Evolutionary conservation across 2,113 vertebrate species (phyloP).

Genomic region (Trichomycterus rosablanca): DNA sequence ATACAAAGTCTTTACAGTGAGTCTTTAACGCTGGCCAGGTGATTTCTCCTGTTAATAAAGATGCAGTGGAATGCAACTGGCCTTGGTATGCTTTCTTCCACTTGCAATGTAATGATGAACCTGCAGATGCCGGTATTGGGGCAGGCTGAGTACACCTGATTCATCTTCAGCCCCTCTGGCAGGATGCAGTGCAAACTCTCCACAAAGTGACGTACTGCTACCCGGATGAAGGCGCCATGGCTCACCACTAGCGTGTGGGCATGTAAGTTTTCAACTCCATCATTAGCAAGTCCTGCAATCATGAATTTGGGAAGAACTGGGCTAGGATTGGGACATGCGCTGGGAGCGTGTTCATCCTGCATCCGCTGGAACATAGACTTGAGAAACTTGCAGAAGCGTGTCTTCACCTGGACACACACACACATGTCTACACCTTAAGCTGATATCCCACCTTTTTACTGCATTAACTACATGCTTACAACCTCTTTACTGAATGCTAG

Average conservation of each 20-base stretch:
- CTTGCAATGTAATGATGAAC: conserved; percentile 74
- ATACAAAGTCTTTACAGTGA: too few species aligned
- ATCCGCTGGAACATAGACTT: conserved; percentile 75
- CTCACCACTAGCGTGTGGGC: conserved; percentile 81
- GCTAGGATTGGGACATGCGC: not conserved
- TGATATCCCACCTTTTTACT: too few species aligned
- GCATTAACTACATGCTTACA: too few species aligned
- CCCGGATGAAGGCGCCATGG: conserved; percentile 88
- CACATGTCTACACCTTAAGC: not conserved
- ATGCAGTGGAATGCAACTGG: conserved; percentile 65
- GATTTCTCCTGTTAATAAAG: conserved; percentile 82
- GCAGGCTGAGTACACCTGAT: conserved; percentile 75
- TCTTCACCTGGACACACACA: conserved; percentile 70
- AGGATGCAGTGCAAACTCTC: conserved; percentile 75
- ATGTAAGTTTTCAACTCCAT: conserved; percentile 38
- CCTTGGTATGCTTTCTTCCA: conserved; percentile 50
- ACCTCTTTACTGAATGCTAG: too few species aligned
- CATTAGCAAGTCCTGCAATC: conserved; percentile 38
- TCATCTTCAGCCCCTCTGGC: conserved; percentile 66
- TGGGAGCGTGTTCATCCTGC: conserved; percentile 51
- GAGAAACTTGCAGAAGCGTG: conserved; percentile 83
- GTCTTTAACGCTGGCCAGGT: conserved; percentile 62
- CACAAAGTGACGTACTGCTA: conserved; percentile 78
- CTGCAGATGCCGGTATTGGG: conserved; percentile 88
- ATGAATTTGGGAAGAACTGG: conserved; percentile 6